Percentiles rank a stretch among this genome's conserved stretches.
Conservation (phyloP, 2,113 vertebrate species). For the Promerops cafer region DNA sequence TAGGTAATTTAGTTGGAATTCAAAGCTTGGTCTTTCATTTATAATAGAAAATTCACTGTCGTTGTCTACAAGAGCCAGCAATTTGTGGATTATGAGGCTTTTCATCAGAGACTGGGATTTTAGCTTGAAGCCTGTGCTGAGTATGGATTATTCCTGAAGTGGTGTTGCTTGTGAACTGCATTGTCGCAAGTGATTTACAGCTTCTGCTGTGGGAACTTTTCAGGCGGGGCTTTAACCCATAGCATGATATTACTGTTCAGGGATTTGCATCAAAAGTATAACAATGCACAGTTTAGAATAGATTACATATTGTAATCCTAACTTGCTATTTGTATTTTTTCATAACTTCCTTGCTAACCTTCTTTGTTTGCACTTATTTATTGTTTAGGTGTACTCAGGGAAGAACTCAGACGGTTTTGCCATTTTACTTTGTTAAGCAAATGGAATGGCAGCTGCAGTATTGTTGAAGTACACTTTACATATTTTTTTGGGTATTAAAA, state of each 20-base stretch:
- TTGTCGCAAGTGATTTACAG: not conserved
- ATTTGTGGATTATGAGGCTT: not conserved
- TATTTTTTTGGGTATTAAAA: not conserved
- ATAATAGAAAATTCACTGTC: not conserved
- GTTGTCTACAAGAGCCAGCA: not conserved
- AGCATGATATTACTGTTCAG: not conserved
- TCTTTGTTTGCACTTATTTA: not conserved
- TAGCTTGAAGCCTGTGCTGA: not conserved
- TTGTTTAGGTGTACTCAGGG: not conserved
- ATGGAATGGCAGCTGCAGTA: not conserved
- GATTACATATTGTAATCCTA: not conserved
- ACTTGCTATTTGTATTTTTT: not conserved
- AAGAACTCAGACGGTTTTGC: not conserved
- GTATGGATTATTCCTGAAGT: constrained; percentile 20
- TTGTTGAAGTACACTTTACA: not conserved
- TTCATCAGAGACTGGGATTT: not conserved
- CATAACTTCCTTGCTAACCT: not conserved
- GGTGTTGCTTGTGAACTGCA: not conserved
- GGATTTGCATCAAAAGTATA: not conserved
- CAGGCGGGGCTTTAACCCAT: not conserved
- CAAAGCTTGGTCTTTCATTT: not conserved
- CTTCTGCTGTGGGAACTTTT: not conserved
- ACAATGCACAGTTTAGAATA: not conserved
- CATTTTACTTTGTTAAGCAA: not conserved
- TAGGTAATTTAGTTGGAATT: not conserved